These are phyloP conservation scores for Drosophila erecta DNA, from an alignment of 1,140 invertebrate genomes.

Conservation along the genomic window DNA sequence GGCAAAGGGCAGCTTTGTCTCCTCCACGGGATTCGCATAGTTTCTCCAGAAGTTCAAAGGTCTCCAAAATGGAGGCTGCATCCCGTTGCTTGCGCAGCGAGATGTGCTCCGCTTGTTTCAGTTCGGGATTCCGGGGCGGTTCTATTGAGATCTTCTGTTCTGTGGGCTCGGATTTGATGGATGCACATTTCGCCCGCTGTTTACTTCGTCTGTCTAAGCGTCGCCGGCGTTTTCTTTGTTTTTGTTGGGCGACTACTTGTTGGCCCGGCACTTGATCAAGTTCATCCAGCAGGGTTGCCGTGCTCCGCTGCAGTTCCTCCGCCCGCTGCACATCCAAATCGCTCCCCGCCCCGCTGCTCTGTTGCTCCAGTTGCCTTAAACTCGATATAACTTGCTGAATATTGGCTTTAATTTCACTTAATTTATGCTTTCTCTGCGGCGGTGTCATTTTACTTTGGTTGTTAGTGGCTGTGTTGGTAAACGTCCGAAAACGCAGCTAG, in stretches of 20 bases:
- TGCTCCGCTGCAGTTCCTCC: conserved; percentile 19
- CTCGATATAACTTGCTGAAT: conserved; percentile 31
- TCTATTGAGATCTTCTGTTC: neutral
- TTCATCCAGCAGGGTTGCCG: conserved; percentile 23
- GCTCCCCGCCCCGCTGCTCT: neutral
- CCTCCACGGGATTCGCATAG: conserved; percentile 56
- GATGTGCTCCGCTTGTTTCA: conserved; percentile 32
- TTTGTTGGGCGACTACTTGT: conserved; percentile 16
- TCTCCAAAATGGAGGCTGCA: conserved; percentile 53
- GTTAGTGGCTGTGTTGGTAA: too few relatives aligned
- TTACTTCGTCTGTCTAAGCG: conserved; percentile 26
- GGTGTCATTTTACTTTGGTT: neutral
- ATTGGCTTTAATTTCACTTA: conserved; percentile 56
- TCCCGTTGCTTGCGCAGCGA: conserved; percentile 42
- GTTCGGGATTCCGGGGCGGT: neutral
- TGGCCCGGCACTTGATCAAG: conserved; percentile 21
- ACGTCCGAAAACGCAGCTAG: too few relatives aligned
- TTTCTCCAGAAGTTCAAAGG: conserved; percentile 62
- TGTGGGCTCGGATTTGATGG: neutral
- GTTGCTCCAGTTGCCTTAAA: conserved; percentile 28
- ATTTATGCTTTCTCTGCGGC: conserved; percentile 26
- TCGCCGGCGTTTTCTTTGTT: conserved; percentile 40
- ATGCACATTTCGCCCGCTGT: neutral
- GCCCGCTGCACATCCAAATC: conserved; percentile 6
- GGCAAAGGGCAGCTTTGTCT: conserved; percentile 13